phyloP scores from a whole-genome alignment of 2,888 invertebrate genomes.

The Zygothrica quintamaculata region DNA sequence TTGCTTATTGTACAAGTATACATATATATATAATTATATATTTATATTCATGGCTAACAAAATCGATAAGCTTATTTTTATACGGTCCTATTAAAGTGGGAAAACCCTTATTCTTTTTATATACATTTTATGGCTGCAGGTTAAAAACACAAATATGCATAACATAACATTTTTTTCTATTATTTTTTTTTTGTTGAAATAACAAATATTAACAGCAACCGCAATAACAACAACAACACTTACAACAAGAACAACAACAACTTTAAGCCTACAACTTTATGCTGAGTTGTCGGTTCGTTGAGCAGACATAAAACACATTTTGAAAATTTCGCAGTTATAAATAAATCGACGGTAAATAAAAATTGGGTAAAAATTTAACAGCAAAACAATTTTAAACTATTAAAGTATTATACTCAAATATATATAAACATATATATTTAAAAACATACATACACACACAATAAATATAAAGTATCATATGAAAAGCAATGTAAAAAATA shows the following conservation, averaged over 20 bases:
- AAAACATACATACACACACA: too few species aligned
- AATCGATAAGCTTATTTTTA: too few species aligned
- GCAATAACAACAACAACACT: slow-evolving; percentile 25
- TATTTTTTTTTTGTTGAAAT: too few species aligned
- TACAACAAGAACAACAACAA: slow-evolving; percentile 39
- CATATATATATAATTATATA: too few species aligned
- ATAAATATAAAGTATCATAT: too few species aligned
- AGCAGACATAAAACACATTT: slow-evolving; percentile 9
- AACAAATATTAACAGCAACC: slow-evolving; percentile 8
- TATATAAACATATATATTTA: not conserved
- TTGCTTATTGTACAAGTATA: too few species aligned
- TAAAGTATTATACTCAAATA: slow-evolving; percentile 2
- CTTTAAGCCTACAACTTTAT: slow-evolving; percentile 28
- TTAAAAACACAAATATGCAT: slow-evolving; percentile 30
- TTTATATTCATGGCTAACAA: too few species aligned
- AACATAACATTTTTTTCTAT: slow-evolving; percentile 20
- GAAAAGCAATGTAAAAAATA: too few species aligned
- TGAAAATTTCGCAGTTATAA: slow-evolving; percentile 19
- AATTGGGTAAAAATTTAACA: slow-evolving; percentile 4
- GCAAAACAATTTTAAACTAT: slow-evolving; percentile 6
- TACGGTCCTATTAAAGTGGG: too few species aligned
- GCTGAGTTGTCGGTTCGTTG: slow-evolving; percentile 32
- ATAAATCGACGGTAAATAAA: slow-evolving; percentile 35
- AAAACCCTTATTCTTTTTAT: too few species aligned
- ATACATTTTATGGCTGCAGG: not conserved